Conservation (phyloP, 35 echinoderm and acorn worm genomes). For the Apostichopus japonicus region DNA sequence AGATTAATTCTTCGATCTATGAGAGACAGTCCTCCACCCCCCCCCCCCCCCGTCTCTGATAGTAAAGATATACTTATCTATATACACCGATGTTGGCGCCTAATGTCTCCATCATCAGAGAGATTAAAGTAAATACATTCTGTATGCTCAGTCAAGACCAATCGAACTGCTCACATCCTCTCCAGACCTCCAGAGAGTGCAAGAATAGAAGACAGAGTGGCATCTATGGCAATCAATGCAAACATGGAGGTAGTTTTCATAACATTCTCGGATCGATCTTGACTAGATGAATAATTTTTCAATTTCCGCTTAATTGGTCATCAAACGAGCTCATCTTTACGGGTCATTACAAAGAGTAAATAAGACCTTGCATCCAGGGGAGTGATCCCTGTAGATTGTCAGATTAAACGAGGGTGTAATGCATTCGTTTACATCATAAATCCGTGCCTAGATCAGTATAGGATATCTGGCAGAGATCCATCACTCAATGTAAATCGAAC, state of each 20-base stretch:
- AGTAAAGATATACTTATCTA: too few relatives aligned
- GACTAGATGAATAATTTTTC: slow-evolving; percentile 22
- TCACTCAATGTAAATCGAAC: neutral
- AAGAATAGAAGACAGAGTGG: neutral
- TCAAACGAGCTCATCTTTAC: slow-evolving; percentile 16
- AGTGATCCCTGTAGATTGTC: neutral
- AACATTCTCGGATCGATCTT: slow-evolving; percentile 11
- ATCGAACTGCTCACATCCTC: neutral
- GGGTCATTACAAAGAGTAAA: slow-evolving; percentile 7
- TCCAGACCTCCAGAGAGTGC: neutral
- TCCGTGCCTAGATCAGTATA: neutral
- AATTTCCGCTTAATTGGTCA: slow-evolving; percentile 21
- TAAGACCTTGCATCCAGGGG: neutral
- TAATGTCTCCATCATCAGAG: neutral
- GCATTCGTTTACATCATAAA: slow-evolving; percentile 12
- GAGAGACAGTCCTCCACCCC: too few relatives aligned
- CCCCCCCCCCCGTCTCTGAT: too few relatives aligned
- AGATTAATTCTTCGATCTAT: neutral
- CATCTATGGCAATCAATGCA: slow-evolving; percentile 11
- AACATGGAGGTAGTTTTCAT: slow-evolving; percentile 16
- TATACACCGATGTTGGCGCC: neutral
- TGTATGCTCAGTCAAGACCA: neutral
- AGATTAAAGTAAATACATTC: neutral
- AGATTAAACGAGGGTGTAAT: neutral
- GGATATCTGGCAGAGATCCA: neutral